phyloP scores from a whole-genome alignment of 2,113 vertebrate genomes.

The Rousettus leschenaultii region DNA sequence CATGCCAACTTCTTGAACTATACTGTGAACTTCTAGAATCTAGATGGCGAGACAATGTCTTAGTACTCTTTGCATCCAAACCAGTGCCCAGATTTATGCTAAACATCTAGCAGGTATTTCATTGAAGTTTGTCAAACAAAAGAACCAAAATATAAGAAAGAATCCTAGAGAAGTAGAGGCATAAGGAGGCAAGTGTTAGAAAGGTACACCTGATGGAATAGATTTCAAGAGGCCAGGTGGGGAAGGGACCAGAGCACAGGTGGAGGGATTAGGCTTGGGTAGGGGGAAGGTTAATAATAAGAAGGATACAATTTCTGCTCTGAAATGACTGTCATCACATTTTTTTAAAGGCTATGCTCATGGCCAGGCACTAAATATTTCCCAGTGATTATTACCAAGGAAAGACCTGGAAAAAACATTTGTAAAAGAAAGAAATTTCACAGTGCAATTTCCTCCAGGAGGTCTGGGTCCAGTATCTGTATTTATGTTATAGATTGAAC shows the following conservation, averaged over 20 bases:
- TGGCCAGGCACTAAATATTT: conserved; percentile 28
- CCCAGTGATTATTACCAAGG: background rate
- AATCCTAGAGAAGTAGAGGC: background rate
- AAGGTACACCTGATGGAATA: background rate
- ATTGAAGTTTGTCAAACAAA: background rate
- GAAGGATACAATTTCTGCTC: background rate
- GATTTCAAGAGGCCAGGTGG: background rate
- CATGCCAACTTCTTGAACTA: background rate
- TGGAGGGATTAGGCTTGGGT: background rate
- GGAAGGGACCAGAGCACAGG: background rate
- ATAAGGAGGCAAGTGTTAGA: background rate
- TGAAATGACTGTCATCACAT: background rate
- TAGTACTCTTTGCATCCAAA: background rate
- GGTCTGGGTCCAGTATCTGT: background rate
- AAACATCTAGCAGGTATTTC: background rate
- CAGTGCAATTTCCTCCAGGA: conserved; percentile 1
- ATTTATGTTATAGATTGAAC: conserved; percentile 41
- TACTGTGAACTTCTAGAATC: background rate
- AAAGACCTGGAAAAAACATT: conserved; percentile 48
- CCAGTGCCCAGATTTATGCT: background rate
- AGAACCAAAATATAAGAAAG: background rate
- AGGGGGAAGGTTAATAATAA: background rate
- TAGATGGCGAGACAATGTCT: background rate
- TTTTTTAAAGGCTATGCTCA: conserved; percentile 24
- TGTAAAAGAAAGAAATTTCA: background rate